Base-by-base conservation (phyloP, 2,888 invertebrate species). In the Caenorhabditis macrosperma region DNA sequence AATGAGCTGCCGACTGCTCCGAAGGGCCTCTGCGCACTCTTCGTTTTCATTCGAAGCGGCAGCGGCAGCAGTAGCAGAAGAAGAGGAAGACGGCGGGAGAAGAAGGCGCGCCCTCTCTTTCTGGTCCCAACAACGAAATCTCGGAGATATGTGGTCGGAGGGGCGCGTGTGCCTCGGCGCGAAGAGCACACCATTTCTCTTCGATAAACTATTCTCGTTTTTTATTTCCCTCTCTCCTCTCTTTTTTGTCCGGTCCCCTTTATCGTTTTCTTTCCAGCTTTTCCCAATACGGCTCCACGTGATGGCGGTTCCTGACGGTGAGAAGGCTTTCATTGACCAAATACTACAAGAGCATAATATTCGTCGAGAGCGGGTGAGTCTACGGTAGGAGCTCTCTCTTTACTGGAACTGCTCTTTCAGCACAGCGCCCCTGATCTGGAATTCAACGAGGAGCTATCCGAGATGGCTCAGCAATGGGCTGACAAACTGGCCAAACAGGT, bases 401-500 rank as follows among this genome's bases (percentile, higher is more conserved):
- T n/a, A 22, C 9, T 1, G n/a, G 0, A 15, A 2, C 2, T 20
- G 24, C 5, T 20, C 0, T 69, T 75, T 22, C 55, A 80, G 80
- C 80, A 80, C 54, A 71, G 22, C 22, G 81, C 81, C 85, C 57
- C 82, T 90, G n/a, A 89, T 7, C 72, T 92, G 38, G 84, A 82
- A 15, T 88, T 88, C 74, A 88, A 86, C 82, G 82, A 86, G 44
- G 91, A 92, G 50, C 85, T 92, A 50, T 86, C 87, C 20, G 87
- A 87, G 28, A 85, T 89, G 67, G 92, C 92, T 15, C 91, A 91
- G 83, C 87, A 89, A 54, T 92, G 92, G 92, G 92, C 92, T 0
- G 91, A 92, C n/a, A 86, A 91, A 44, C 83, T 92, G 63, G 91
- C 91, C 3, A 78, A 87, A 17, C 88, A 87, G 69, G 61, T 76